Percentiles rank a stretch among this genome's conserved stretches.
Evolutionary conservation across 2,113 vertebrate species (phyloP).

Genomic region (Bambusicola thoracicus): DNA sequence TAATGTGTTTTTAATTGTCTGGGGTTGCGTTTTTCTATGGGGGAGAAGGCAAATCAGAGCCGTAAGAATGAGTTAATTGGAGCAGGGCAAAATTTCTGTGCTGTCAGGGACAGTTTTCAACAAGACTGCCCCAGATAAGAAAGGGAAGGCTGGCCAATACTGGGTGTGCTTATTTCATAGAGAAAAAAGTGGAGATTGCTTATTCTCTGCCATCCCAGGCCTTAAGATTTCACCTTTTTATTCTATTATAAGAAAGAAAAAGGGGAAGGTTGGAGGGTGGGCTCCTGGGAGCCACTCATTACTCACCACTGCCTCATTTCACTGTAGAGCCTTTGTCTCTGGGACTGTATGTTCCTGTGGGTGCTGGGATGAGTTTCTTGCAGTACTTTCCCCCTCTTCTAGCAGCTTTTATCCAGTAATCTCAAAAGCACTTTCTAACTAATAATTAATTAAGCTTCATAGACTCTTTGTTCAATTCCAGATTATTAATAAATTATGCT

Average conservation of each 20-base stretch:
- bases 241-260: background rate
- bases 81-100: background rate
- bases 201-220: background rate
- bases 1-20: background rate
- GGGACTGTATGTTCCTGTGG: background rate
- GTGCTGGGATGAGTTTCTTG: rapidly evolving
- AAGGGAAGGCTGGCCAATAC: background rate
- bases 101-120: background rate
- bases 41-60: background rate
- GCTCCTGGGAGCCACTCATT: background rate
- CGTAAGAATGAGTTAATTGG: background rate
- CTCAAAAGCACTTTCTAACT: slow-evolving; percentile 31
- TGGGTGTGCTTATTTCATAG: background rate
- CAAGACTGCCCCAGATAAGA: background rate
- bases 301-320: background rate
- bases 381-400: background rate
- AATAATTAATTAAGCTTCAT: slow-evolving; percentile 60
- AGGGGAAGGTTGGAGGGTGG: background rate
- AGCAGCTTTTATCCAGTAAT: slow-evolving; percentile 41
- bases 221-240: background rate
- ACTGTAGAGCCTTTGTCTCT: background rate
- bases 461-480: slow-evolving; percentile 60
- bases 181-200: background rate
- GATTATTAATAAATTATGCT: slow-evolving; percentile 68
- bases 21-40: background rate